Evolutionary conservation across 2,797 vertebrate species (phyloP).

Genomic region (Notamacropus eugenii): DNA sequence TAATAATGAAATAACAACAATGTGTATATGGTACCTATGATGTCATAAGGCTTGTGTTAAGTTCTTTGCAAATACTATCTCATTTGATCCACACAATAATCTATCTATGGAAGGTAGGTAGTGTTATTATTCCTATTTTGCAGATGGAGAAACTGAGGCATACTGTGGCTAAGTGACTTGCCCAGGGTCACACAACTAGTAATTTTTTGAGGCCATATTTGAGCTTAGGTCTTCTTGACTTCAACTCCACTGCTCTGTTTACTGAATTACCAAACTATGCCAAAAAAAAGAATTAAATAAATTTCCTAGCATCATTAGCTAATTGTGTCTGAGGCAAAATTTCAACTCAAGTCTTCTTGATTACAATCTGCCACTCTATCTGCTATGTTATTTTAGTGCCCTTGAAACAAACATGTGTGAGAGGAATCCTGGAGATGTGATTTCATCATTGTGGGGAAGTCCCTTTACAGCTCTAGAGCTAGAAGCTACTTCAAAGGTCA

Average conservation of each 20-base stretch:
- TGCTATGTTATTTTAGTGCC: background rate
- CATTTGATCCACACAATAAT: background rate
- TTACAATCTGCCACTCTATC: background rate
- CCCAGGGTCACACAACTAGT: background rate
- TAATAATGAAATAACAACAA: background rate
- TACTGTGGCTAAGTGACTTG: background rate
- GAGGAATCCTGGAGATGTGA: background rate
- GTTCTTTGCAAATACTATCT: background rate
- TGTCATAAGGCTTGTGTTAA: background rate
- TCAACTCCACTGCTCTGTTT: background rate
- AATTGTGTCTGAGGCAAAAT: background rate
- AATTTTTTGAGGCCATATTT: background rate
- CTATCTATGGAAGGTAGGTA: background rate
- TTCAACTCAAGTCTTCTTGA: background rate
- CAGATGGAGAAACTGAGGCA: background rate
- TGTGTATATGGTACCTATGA: background rate
- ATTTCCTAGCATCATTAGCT: background rate
- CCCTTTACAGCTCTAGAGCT: background rate
- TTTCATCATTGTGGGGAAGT: background rate
- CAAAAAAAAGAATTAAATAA: background rate
- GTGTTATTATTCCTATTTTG: background rate
- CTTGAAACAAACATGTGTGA: background rate
- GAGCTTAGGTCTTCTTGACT: background rate
- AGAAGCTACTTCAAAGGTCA: background rate
- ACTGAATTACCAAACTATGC: background rate